Conservation (phyloP, 2,113 vertebrate species). For the Mustela lutreola region DNA sequence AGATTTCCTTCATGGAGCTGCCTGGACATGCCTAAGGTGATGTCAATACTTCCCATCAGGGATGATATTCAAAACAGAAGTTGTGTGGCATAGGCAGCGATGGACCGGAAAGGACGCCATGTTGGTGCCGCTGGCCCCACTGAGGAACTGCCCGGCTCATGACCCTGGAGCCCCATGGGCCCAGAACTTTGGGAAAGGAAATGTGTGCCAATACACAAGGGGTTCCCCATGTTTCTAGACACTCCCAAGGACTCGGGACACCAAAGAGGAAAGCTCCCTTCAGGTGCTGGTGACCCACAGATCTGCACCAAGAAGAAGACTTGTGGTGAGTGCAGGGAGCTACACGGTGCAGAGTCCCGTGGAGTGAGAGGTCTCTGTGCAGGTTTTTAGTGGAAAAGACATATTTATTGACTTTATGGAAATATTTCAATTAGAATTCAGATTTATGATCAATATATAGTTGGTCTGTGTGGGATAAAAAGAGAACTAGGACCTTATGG, state of each 20-base stretch:
- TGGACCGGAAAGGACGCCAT: background rate
- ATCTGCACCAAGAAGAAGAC: background rate
- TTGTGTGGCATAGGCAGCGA: background rate
- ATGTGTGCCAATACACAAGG: background rate
- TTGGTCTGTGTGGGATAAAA: background rate
- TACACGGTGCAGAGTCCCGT: rapidly evolving
- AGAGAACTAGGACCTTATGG: background rate
- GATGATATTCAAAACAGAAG: background rate
- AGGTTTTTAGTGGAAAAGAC: background rate
- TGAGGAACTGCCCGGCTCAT: rapidly evolving
- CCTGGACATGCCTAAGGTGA: background rate
- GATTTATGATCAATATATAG: background rate
- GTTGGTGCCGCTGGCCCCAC: too few relatives aligned
- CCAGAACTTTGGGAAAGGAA: background rate
- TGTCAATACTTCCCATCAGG: background rate
- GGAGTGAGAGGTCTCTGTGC: background rate
- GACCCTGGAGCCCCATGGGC: background rate
- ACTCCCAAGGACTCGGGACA: background rate
- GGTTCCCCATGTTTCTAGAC: background rate
- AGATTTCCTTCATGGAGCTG: background rate
- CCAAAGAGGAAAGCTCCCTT: background rate
- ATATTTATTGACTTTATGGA: background rate
- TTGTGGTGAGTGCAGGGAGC: background rate
- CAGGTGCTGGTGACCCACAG: background rate
- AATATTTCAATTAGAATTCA: background rate